Evolutionary conservation across 2,888 invertebrate genomes (phyloP).

Genomic region (Drosophila glabriapex): DNA sequence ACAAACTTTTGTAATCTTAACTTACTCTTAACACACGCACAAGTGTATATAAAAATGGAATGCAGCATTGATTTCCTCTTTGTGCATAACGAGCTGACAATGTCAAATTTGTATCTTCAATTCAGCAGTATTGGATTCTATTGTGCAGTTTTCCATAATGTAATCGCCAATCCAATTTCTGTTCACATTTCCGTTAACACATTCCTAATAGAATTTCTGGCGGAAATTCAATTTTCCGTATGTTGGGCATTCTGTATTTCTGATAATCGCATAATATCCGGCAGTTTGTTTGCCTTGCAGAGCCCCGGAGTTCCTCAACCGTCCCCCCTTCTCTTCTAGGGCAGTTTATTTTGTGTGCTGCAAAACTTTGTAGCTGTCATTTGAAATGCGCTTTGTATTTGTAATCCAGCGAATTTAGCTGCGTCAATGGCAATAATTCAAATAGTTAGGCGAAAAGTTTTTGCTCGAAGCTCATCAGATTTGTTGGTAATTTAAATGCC

Average conservation of each 20-base stretch:
- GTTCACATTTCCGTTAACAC: constrained; percentile 54
- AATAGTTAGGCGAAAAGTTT: constrained; percentile 29
- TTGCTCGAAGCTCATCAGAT: constrained; percentile 2
- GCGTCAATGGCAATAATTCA: constrained; percentile 27
- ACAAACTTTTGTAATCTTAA: background rate
- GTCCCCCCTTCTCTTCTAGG: background rate
- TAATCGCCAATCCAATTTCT: constrained; percentile 41
- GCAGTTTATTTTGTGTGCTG: constrained; percentile 10
- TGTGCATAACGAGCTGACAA: background rate
- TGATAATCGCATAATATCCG: constrained; percentile 73
- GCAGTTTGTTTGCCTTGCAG: constrained; percentile 52
- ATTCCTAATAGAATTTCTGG: constrained; percentile 39
- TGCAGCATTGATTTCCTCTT: background rate
- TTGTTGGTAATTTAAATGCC: constrained; percentile 1
- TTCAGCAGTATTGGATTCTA: background rate
- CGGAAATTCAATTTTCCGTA: constrained; percentile 72
- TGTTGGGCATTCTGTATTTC: constrained; percentile 29
- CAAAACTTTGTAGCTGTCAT: constrained; percentile 15
- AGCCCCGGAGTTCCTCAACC: background rate
- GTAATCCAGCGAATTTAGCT: constrained; percentile 20
- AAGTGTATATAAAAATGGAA: background rate
- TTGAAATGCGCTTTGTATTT: constrained; percentile 22
- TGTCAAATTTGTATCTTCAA: background rate
- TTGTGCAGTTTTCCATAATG: constrained; percentile 18
- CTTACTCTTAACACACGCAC: background rate